These are phyloP conservation scores for Platygyra sinensis DNA, from an alignment of 64 coral and sea anemone species.

Conservation along the genomic window DNA sequence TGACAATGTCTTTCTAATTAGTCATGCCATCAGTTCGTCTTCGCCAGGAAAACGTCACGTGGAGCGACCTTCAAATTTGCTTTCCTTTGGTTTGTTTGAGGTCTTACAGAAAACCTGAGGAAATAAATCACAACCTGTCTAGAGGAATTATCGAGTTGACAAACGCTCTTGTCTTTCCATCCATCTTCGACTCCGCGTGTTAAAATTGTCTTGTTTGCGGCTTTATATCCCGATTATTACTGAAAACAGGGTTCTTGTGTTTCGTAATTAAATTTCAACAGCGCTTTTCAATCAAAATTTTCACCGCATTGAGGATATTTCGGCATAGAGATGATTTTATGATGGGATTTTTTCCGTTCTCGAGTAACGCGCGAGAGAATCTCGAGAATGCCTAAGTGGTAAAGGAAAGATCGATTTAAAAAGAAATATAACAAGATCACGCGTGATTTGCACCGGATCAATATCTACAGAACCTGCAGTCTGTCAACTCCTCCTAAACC, in stretches of 20 bases:
- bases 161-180: neutral
- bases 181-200: neutral
- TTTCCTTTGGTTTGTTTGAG: neutral
- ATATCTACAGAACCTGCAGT: conserved; percentile 25
- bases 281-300: conserved; percentile 31
- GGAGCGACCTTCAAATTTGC: neutral
- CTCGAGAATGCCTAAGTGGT: neutral
- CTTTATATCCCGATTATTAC: conserved; percentile 15
- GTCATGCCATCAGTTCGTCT: conserved; percentile 8
- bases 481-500: conserved; percentile 3
- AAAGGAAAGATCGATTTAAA: conserved; percentile 36
- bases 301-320: neutral
- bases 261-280: conserved; percentile 49
- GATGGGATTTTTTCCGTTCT: neutral
- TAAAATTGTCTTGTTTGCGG: conserved; percentile 41
- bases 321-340: neutral
- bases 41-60: neutral
- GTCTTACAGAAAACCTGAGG: neutral
- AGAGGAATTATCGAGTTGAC: neutral
- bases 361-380: neutral
- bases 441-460: conserved; percentile 7
- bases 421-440: conserved; percentile 25
- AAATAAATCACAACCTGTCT: conserved; percentile 13
- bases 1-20: conserved; percentile 50
- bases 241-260: conserved; percentile 23